Evolutionary conservation across 2,888 invertebrate species (phyloP), one percentile per base, ranked within the genome.

Genomic region (Phorcus lineatus): DNA sequence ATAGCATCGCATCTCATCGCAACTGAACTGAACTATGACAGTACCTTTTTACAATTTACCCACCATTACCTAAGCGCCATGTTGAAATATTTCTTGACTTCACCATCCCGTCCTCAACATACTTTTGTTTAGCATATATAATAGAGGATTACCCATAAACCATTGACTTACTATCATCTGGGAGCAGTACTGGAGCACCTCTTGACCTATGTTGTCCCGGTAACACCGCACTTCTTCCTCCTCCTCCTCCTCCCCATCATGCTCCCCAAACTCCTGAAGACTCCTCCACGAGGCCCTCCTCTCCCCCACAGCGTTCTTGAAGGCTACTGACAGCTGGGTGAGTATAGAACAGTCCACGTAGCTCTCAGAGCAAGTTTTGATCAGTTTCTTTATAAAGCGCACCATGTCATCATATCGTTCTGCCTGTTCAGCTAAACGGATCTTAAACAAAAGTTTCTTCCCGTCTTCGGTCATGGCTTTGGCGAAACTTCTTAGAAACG

Each of bases 251-350:
- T 9, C 28, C 24, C 62, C 16, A 13, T n/a, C n/a, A n/a, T n/a
- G n/a, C n/a, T 24, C 57, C 7, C 62, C 16, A 13, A 24, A 2
- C 22, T 24, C 62, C 13, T 62, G 16, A 6, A 62, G 28, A 24
- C 62, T 62, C 62, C 62, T 62, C 62, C 62, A 62, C 11, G 62
- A 11, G 13, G 62, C 62, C 62, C 62, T 24, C 24, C 62, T 24
- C 28, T 62, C 62, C 62, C 62, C 62, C 28, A 62, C 62, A 11
- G 62, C 62, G 28, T 62, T 62, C 62, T 62, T 62, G 62, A n/a
- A 62, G 7, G 62, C 62, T 28, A 62, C 62, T 11, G 62, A 62
- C 28, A 62, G 24, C 13, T 24, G 62, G 24, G 24, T 11, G n/a
- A 62, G 62, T 2, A 24, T 24, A 4, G 28, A 62, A n/a, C 16